Evolutionary conservation across 1,140 invertebrate genomes (phyloP).

Genomic region (Chironomus tepperi): DNA sequence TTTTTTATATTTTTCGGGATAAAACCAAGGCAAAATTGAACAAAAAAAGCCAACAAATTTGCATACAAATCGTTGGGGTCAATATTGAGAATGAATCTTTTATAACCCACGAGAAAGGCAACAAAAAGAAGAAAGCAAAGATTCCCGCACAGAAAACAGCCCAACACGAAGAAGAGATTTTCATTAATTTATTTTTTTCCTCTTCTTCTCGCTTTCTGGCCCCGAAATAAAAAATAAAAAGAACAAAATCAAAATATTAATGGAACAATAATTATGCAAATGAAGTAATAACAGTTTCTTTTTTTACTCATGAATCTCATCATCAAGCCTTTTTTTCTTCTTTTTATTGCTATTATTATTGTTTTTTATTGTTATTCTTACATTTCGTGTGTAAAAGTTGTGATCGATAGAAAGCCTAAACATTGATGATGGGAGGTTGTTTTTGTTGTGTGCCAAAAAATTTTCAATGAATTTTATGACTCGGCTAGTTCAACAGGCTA

Average conservation of each 20-base stretch:
- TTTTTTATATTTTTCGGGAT: neutral
- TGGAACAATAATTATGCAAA: slow-evolving; percentile 23
- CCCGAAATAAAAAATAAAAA: neutral
- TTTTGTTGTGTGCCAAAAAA: no score
- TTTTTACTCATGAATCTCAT: neutral
- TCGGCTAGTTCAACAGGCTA: no score
- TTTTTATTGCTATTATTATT: no score
- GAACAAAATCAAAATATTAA: slow-evolving; percentile 11
- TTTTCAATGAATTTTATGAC: no score
- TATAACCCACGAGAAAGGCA: neutral
- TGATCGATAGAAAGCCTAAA: no score
- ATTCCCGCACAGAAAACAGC: neutral
- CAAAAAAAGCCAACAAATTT: neutral
- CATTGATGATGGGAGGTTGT: no score
- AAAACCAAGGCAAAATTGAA: neutral
- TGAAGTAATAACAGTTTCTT: slow-evolving; percentile 3
- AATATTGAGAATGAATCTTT: slow-evolving; percentile 1
- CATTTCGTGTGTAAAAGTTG: no score
- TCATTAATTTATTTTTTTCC: neutral
- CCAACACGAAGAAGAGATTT: neutral
- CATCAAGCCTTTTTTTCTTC: neutral
- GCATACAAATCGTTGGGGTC: slow-evolving; percentile 12
- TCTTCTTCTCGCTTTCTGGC: neutral
- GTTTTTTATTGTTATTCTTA: no score
- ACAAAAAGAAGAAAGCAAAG: neutral